phyloP scores from a whole-genome alignment of 2,113 vertebrate species.

The Acanthisitta chloris region DNA sequence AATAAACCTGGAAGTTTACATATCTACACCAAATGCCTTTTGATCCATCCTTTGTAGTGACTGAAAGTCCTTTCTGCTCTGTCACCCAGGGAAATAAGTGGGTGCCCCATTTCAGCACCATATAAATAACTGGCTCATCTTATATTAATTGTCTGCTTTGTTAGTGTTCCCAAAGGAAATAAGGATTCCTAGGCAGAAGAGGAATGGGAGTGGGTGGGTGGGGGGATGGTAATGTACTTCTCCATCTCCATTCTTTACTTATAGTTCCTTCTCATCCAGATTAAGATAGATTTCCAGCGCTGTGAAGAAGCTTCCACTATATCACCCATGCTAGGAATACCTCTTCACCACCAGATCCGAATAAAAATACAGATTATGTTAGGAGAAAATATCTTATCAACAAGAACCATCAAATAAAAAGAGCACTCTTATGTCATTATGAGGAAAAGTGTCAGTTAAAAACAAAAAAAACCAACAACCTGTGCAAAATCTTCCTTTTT shows the following conservation, averaged over 20 bases:
- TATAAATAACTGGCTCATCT: neutral
- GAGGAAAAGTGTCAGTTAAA: neutral
- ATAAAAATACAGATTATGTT: neutral
- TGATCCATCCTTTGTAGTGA: neutral
- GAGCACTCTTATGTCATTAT: neutral
- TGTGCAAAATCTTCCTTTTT: neutral
- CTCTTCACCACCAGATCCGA: neutral
- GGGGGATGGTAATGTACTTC: neutral
- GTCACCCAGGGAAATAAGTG: neutral
- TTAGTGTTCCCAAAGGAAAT: neutral
- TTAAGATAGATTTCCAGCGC: neutral
- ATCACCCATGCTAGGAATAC: neutral
- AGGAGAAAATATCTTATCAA: neutral
- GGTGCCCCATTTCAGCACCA: neutral
- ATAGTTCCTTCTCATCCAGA: neutral
- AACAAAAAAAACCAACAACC: neutral
- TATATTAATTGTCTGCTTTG: neutral
- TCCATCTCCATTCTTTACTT: neutral
- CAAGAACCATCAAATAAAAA: neutral
- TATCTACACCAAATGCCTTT: neutral
- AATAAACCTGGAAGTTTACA: neutral
- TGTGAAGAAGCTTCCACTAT: neutral
- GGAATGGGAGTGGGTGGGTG: accelerated
- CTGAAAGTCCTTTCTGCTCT: neutral
- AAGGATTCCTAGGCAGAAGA: neutral